Conservation (phyloP, 23 tunicate species). For the Trididemnum clinides region DNA sequence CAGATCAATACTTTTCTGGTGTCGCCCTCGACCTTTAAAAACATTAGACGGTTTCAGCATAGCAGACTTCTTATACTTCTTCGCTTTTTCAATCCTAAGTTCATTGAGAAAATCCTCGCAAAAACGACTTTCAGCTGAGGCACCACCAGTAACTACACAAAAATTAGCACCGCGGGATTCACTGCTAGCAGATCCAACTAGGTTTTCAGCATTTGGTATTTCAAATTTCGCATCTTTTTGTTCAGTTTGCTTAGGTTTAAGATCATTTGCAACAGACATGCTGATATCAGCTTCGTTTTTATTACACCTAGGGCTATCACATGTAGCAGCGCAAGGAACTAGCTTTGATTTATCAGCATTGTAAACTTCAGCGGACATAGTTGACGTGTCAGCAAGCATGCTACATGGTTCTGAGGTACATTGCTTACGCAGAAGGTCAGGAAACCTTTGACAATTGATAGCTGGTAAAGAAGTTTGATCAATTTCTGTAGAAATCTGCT, state of each 20-base stretch:
- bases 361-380: no score
- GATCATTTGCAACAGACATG: neutral
- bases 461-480: neutral
- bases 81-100: neutral
- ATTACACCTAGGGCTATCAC: neutral
- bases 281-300: neutral
- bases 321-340: neutral
- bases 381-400: neutral
- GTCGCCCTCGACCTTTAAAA: constrained; percentile 5
- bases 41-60: neutral
- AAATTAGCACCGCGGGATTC: neutral
- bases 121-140: neutral
- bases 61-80: neutral
- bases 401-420: neutral
- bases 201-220: neutral
- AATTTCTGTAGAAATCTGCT: neutral
- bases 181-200: no score
- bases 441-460: no score
- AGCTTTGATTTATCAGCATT: no score
- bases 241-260: neutral
- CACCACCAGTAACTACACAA: neutral
- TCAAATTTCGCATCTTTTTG: neutral
- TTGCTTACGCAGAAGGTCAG: no score
- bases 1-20: neutral
- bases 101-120: neutral